Evolutionary conservation across 2,113 vertebrate species (phyloP), one percentile per base, ranked within the genome.

Genomic region (Prunella himalayana): DNA sequence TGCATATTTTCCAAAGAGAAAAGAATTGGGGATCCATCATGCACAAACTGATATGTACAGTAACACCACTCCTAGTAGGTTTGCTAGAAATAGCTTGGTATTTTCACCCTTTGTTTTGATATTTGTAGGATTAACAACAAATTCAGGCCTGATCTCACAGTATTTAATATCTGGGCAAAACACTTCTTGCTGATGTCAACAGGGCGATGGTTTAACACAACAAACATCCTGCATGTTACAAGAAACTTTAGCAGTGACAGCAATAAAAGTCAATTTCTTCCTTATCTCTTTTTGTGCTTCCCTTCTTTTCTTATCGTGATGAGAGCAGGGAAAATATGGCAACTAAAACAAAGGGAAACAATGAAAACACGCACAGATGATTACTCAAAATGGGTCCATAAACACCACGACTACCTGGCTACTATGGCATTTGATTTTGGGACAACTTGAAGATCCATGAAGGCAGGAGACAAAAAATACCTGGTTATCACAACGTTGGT

Each of bases 91-190:
- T 60, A 86, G 50, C 50, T 80, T 86, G 82, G 10, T 80, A 91
- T 91, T 91, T 90, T 70, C 91, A 70, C 30, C 30, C 39, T 93
- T 88, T 76, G 37, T 86, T 94, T 82, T 86, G 83, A 60, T 93
- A 94, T 86, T 63, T 83, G 30, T 68, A 70, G 42, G 51, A 94
- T 73, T 90, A 92, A 31, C 54, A 91, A 86, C 6, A 85, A 92
- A 93, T 70, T 90, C 50, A 90, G 63, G 54, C 22, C 44, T 91
- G 47, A 93, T 95, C 87, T 77, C 23, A 69, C 9, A 56, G 28
- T 70, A 88, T 77, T 90, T 93, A 90, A 76, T 50, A 95, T 25
- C 31, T 73, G 42, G 59, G 31, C 45, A 88, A 79, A 95, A 85
- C 0, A 3, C 7, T 84, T 50, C 68, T 72, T 80, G 64, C 56